Percentiles rank a stretch among this genome's conserved stretches.
These are phyloP conservation scores for Protobothrops flavoviridis DNA, from an alignment of 2,113 vertebrate genomes.

Conservation along the genomic window DNA sequence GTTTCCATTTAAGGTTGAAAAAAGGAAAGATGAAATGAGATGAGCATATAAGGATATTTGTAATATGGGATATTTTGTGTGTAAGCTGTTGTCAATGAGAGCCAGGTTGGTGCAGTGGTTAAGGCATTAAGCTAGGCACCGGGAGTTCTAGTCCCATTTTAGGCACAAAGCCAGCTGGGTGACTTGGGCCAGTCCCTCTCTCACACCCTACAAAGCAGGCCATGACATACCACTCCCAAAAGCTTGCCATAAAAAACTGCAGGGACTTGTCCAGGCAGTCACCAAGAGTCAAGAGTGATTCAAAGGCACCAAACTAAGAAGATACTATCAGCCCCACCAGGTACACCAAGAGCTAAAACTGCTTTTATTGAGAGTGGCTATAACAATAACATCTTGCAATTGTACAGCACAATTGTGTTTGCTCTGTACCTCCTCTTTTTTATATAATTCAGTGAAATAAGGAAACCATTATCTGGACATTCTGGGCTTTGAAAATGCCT, in stretches of 20 bases:
- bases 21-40: background rate
- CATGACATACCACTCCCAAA: background rate
- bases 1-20: background rate
- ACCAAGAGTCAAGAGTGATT: background rate
- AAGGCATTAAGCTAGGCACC: background rate
- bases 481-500: background rate
- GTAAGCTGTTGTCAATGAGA: background rate
- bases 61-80: background rate
- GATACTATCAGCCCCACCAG: background rate
- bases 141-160: background rate
- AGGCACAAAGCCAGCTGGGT: background rate
- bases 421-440: background rate
- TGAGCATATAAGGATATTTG: background rate
- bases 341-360: background rate
- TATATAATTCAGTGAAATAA: background rate
- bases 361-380: background rate
- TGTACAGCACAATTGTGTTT: background rate
- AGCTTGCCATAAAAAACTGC: background rate
- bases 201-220: background rate
- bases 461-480: background rate
- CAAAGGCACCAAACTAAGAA: background rate
- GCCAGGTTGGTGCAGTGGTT: background rate
- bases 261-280: background rate
- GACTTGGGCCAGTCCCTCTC: background rate
- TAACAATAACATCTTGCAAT: background rate